Evolutionary conservation across 2,113 vertebrate genomes (phyloP), one percentile per base, ranked within the genome.

Genomic region (Astur gentilis): DNA sequence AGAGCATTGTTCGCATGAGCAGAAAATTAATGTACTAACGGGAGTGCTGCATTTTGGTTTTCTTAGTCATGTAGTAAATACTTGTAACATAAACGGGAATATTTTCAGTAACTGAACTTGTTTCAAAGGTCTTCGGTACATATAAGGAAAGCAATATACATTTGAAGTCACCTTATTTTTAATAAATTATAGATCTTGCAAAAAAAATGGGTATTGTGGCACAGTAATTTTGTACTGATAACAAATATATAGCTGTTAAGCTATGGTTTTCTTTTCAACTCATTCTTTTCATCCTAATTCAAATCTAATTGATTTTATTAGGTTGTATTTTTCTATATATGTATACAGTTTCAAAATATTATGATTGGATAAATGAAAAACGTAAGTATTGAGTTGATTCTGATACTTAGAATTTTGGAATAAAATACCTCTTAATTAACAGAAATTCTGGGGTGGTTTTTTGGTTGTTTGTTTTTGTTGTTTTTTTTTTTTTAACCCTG

Each of bases 381-480:
- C 93, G 2, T 67, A 96, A 89, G 72, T 87, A 79, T 83, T 89
- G 69, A 60, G 40, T 94, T 94, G 91, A 80, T 92, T 96, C 82
- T 94, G 85, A 57, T 97, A 71, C 75, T 95, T 89, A 93, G 83
- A 85, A 82, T 94, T 97, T 94, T 95, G 64, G 73, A 98, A 97
- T 98, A 96, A 98, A 97, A 95, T 83, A 95, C 60, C 75, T 97
- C 69, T 89, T 81, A 83, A 83, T 86, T 83, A 95, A 84, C 50
- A 80, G 32, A 61, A 55, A 34, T 71, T 69, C 11, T 84, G 31
- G 1, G 23, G 14, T 47, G 45, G 1, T 47, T 20, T 47, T 21
- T 47, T 47, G 45, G 19, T 47, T 45, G 45, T 49, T 13, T 47
- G 45, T 14, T 22, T 42, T 42, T 42, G 42, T 38, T 31, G 4